Percentiles rank a stretch among this genome's conserved stretches.
Conservation (phyloP, 2,797 vertebrate genomes). For the Pantherophis alleghaniensis region DNA sequence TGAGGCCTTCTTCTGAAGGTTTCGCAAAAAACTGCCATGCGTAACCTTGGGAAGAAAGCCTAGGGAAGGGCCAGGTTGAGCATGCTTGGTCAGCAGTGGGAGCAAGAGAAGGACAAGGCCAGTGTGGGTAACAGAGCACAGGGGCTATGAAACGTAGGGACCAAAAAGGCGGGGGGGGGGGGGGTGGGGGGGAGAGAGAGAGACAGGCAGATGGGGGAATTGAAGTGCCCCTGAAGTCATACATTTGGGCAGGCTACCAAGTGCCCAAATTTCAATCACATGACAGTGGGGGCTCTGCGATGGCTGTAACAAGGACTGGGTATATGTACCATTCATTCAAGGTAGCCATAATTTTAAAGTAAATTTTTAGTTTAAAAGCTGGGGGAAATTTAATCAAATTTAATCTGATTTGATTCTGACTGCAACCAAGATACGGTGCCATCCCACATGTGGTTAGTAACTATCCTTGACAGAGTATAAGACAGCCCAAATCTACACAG, state of each 20-base stretch:
- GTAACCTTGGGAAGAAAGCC: not conserved
- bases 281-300: not conserved
- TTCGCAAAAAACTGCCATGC: not conserved
- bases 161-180: not conserved
- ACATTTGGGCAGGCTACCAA: not conserved
- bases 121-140: not conserved
- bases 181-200: fast-evolving
- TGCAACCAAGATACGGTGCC: not conserved
- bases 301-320: not conserved
- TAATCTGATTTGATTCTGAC: not conserved
- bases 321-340: not conserved
- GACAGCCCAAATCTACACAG: not conserved
- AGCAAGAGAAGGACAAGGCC: not conserved
- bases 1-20: not conserved
- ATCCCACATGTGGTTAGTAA: not conserved
- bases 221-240: not conserved
- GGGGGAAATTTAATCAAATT: not conserved
- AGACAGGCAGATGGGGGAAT: not conserved
- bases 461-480: not conserved
- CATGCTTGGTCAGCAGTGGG: not conserved
- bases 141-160: not conserved
- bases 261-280: not conserved
- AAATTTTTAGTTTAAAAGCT: not conserved
- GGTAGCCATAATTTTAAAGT: not conserved
- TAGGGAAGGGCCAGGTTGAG: not conserved